Conservation (phyloP, 2,888 invertebrate genomes). For the Andrena bucephala region DNA sequence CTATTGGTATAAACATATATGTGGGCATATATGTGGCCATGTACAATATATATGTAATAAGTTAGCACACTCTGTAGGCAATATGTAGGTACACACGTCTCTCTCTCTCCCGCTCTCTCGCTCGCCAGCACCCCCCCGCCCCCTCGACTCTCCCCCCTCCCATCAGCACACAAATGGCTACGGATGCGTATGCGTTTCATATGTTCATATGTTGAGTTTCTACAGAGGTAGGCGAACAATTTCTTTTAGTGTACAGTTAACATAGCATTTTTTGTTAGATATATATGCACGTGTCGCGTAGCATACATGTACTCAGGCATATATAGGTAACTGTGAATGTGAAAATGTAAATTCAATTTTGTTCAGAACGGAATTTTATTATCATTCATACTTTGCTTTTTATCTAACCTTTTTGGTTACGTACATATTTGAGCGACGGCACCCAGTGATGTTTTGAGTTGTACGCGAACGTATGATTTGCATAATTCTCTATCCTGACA, state of each 20-base stretch:
- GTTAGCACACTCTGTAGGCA: neutral
- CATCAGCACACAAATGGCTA: too few relatives aligned
- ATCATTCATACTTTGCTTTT: slow-evolving; percentile 15
- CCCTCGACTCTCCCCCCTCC: too few relatives aligned
- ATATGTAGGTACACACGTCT: slow-evolving; percentile 5
- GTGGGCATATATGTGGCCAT: neutral
- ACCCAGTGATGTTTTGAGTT: too few relatives aligned
- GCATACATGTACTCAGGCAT: neutral
- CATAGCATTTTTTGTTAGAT: slow-evolving; percentile 8
- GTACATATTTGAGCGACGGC: slow-evolving; percentile 4
- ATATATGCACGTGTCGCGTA: neutral
- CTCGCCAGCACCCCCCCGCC: too few relatives aligned
- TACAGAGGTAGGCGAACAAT: neutral
- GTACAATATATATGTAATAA: too few relatives aligned
- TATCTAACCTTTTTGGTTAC: slow-evolving; percentile 42
- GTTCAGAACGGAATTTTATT: neutral
- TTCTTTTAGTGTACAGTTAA: neutral
- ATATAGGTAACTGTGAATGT: neutral
- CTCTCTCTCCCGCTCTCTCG: too few relatives aligned
- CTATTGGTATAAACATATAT: neutral
- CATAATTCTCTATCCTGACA: neutral
- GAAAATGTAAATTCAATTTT: slow-evolving; percentile 23
- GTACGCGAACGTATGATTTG: neutral
- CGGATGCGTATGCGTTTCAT: neutral
- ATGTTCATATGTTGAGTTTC: slow-evolving; percentile 9